Conservation (phyloP, 2,113 vertebrate genomes). For the Fulica atra region DNA sequence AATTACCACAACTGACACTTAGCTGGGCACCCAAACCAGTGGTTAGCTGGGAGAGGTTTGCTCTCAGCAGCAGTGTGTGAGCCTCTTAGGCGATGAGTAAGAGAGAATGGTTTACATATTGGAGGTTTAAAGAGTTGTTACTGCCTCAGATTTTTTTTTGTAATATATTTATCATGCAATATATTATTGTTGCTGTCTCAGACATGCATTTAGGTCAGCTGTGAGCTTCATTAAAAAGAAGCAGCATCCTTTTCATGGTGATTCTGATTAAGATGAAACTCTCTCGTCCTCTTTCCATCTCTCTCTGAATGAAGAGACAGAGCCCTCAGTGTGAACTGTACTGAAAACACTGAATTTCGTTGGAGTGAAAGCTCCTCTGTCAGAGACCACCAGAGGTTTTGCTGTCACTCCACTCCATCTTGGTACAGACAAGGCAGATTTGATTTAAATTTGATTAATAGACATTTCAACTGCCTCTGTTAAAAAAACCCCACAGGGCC, state of each 20-base stretch:
- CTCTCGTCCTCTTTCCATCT: neutral
- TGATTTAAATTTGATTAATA: neutral
- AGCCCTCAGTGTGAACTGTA: neutral
- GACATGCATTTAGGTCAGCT: neutral
- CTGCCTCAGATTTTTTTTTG: neutral
- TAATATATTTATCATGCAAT: neutral
- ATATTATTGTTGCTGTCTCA: neutral
- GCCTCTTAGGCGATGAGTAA: neutral
- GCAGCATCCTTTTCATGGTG: neutral
- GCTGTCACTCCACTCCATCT: neutral
- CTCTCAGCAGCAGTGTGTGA: neutral
- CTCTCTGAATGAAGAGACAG: neutral
- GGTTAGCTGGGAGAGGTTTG: neutral
- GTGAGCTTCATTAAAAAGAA: neutral
- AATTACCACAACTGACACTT: neutral
- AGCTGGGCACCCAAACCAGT: neutral
- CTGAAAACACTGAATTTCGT: neutral
- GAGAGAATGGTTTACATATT: neutral
- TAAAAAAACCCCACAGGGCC: neutral
- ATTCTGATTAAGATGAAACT: neutral
- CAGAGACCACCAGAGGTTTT: accelerated
- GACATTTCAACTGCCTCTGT: neutral
- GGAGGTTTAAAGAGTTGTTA: neutral
- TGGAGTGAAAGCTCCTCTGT: neutral
- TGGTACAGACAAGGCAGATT: neutral